Evolutionary conservation across 2,797 vertebrate genomes (phyloP).

Genomic region (Rhinatrema bivittatum): DNA sequence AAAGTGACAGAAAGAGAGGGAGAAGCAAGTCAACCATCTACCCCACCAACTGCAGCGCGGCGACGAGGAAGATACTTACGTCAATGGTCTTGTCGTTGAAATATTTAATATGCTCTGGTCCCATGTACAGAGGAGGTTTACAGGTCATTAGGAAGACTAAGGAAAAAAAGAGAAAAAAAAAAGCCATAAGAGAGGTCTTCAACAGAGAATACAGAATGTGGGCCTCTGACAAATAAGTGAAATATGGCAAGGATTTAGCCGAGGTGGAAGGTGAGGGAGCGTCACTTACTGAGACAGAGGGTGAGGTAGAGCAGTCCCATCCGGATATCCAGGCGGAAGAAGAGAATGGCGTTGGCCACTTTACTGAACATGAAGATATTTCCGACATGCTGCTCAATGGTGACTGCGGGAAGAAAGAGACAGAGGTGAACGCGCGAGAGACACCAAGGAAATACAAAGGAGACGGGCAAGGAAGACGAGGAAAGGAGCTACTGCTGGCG

Average conservation of each 20-base stretch:
- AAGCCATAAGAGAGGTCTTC: not conserved
- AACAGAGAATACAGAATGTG: too few relatives aligned
- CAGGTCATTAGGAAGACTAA: slow-evolving; percentile 90
- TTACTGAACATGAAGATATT: slow-evolving; percentile 95
- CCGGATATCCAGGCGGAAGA: slow-evolving; percentile 89
- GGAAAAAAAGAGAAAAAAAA: slow-evolving; percentile 6
- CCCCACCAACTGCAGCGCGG: not conserved
- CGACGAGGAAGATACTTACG: slow-evolving; percentile 56
- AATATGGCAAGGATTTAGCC: too few relatives aligned
- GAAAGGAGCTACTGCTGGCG: not conserved
- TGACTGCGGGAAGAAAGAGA: slow-evolving; percentile 51
- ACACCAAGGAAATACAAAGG: accelerated
- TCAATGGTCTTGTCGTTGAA: slow-evolving; percentile 90
- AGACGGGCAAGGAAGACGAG: not conserved
- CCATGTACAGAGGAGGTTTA: slow-evolving; percentile 88
- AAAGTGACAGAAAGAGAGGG: accelerated
- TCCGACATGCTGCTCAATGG: slow-evolving; percentile 85
- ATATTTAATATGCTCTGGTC: slow-evolving; percentile 92
- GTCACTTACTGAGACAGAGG: slow-evolving; percentile 77
- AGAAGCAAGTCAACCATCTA: not conserved
- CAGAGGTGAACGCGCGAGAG: too few relatives aligned
- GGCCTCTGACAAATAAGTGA: too few relatives aligned
- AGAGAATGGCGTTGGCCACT: slow-evolving; percentile 86
- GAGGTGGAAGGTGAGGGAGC: too few relatives aligned
- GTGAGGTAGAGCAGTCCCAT: slow-evolving; percentile 84